A percentile compares a stretch with the other conserved stretches of the same genome.
Evolutionary conservation across 2,113 vertebrate species (phyloP).

Genomic region (Anser cygnoides): DNA sequence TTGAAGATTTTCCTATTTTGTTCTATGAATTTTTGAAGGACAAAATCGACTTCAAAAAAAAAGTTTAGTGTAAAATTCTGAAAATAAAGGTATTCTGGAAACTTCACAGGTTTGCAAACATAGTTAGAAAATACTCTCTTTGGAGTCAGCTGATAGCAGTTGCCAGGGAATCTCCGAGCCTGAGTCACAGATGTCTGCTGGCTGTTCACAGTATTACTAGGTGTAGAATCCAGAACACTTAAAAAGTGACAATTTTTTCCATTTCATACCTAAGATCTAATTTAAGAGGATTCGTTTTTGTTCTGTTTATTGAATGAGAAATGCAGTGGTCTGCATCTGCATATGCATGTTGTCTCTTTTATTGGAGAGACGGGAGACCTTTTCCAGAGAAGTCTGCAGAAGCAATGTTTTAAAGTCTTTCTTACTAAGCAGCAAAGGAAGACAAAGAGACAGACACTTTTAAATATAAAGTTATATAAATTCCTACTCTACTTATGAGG

Average conservation of each 20-base stretch:
- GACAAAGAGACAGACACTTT: neutral
- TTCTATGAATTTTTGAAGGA: neutral
- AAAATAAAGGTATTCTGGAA: neutral
- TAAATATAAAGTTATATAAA: neutral
- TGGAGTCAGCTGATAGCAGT: neutral
- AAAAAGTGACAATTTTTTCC: neutral
- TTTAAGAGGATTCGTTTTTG: neutral
- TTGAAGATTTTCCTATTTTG: neutral
- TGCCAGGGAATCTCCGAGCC: neutral
- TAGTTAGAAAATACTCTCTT: neutral
- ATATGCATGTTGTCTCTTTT: neutral
- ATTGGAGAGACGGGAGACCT: neutral
- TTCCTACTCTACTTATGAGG: neutral
- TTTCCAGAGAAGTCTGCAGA: neutral
- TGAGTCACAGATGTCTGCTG: accelerated
- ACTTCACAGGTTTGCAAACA: neutral
- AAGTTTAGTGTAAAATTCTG: neutral
- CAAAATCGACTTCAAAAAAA: neutral
- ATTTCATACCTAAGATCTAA: neutral
- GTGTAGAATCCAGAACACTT: neutral
- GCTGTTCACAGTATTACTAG: neutral
- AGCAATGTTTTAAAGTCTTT: neutral
- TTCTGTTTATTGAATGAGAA: neutral
- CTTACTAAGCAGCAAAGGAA: neutral
- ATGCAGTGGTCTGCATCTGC: neutral